Percentiles rank a stretch among this genome's conserved stretches.
Evolutionary conservation across 1,140 invertebrate genomes (phyloP).

Genomic region (Ceratosolen fusciceps): DNA sequence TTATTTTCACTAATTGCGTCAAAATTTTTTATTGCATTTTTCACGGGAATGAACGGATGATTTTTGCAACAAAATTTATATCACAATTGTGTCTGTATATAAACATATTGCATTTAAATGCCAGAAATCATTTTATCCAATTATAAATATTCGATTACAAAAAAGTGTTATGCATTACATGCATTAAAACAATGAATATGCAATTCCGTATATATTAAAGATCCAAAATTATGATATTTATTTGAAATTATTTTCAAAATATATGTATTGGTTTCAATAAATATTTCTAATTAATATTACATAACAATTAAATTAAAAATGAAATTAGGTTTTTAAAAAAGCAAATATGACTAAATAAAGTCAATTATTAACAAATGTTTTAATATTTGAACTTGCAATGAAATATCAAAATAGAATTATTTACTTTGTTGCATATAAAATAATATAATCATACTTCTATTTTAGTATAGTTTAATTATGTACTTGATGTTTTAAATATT

Average conservation of each 20-base stretch:
- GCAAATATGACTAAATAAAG: conserved; percentile 4
- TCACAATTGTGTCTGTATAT: conserved; percentile 27
- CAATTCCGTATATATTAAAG: conserved; percentile 5
- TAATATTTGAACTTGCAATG: conserved; percentile 32
- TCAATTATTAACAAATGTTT: conserved; percentile 24
- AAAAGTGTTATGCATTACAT: conserved; percentile 22
- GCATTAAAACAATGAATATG: conserved; percentile 11
- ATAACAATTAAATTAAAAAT: conserved; percentile 36
- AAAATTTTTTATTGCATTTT: conserved; percentile 27
- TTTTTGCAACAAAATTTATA: conserved; percentile 55
- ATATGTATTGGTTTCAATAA: conserved; percentile 21
- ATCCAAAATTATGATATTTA: conserved; percentile 33
- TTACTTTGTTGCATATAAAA: conserved; percentile 3
- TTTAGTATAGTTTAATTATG: conserved; percentile 22
- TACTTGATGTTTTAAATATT: conserved; percentile 33
- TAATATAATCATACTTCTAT: conserved; percentile 8
- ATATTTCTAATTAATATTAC: conserved; percentile 23
- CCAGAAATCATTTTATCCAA: conserved; percentile 21
- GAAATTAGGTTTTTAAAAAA: conserved; percentile 30
- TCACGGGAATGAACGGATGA: conserved; percentile 54
- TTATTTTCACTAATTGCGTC: no score
- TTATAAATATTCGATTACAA: conserved; percentile 4
- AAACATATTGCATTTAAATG: conserved; percentile 29
- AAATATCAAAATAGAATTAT: conserved; percentile 20
- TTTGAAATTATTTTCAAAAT: conserved; percentile 16